A percentile compares a stretch with the other conserved stretches of the same genome.
Evolutionary conservation across 2,113 vertebrate genomes (phyloP).

Genomic region (Crypturellus undulatus): DNA sequence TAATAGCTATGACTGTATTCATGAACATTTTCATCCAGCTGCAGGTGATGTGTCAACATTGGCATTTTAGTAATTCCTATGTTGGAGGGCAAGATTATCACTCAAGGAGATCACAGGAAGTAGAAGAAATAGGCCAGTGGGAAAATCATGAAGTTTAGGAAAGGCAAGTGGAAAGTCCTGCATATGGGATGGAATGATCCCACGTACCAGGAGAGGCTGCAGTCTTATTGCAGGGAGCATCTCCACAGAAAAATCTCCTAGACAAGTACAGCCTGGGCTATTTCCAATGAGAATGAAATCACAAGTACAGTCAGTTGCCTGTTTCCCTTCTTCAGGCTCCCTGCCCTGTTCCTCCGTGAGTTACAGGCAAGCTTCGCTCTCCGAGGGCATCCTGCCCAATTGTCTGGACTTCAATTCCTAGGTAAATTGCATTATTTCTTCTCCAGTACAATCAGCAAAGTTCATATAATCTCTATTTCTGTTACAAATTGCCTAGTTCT

Average conservation of each 20-base stretch:
- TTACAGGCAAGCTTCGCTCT: background rate
- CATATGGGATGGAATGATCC: background rate
- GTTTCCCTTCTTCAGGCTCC: conserved; percentile 7
- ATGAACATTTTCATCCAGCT: background rate
- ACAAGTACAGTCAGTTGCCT: background rate
- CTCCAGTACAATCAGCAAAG: background rate
- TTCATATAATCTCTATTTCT: background rate
- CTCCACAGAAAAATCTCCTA: background rate
- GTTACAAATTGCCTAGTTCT: background rate
- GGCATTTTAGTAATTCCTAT: background rate
- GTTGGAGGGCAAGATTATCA: background rate
- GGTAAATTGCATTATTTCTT: conserved; percentile 1
- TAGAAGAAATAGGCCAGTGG: background rate
- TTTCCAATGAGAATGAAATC: background rate
- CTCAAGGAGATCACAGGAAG: background rate
- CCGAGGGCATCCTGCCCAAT: background rate
- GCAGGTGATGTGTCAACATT: background rate
- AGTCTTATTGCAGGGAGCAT: no score
- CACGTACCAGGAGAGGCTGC: background rate
- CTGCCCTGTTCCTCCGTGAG: background rate
- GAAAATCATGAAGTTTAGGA: background rate
- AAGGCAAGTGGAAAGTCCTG: background rate
- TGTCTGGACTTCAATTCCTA: background rate
- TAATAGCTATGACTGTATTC: background rate
- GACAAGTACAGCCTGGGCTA: background rate